phyloP scores from a whole-genome alignment of 2,113 vertebrate species.

The Columba janthina region DNA sequence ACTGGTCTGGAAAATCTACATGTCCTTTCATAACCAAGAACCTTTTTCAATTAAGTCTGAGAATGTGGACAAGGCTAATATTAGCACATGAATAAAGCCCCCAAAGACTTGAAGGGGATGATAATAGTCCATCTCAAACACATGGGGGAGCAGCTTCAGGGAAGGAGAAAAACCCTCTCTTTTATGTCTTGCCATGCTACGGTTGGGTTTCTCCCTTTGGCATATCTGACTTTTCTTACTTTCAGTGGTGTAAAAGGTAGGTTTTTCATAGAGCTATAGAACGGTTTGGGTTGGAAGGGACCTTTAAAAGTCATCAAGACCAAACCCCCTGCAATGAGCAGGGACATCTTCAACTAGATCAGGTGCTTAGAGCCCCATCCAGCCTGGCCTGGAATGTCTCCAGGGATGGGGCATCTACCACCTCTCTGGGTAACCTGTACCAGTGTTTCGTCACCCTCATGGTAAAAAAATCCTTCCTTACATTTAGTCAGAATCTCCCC shows the following conservation, averaged over 20 bases:
- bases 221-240: background rate
- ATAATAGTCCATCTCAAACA: background rate
- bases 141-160: background rate
- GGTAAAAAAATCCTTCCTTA: accelerated
- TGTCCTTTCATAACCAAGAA: background rate
- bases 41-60: background rate
- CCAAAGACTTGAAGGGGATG: background rate
- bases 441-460: background rate
- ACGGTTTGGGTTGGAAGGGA: background rate
- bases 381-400: too few species aligned
- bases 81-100: background rate
- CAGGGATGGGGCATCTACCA: background rate
- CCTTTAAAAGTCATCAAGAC: background rate
- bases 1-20: conserved; percentile 13
- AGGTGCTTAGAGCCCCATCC: background rate
- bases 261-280: background rate
- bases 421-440: background rate
- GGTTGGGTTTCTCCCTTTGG: background rate
- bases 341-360: background rate
- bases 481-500: background rate
- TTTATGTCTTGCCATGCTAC: background rate
- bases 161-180: background rate
- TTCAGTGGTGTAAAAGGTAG: background rate
- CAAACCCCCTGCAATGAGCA: background rate
- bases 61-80: background rate